These are phyloP conservation scores for Tragopan temminckii DNA, from an alignment of 2,797 vertebrate genomes.

Conservation along the genomic window DNA sequence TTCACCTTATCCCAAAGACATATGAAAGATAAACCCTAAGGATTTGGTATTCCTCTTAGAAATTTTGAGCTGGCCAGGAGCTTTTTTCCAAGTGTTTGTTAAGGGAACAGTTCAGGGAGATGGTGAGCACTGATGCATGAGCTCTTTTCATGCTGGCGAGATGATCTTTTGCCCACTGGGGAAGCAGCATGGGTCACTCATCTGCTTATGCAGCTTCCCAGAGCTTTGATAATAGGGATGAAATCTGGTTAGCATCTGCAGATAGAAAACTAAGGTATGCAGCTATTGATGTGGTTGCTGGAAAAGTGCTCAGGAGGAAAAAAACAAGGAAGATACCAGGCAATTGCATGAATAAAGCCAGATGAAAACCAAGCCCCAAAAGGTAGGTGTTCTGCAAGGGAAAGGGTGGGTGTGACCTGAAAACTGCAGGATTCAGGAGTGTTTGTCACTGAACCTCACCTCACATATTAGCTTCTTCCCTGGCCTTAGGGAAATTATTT, in stretches of 20 bases:
- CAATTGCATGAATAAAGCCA: not conserved
- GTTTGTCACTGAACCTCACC: not conserved
- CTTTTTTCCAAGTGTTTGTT: not conserved
- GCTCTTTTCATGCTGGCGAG: not conserved
- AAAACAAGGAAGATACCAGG: not conserved
- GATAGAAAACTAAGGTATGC: not conserved
- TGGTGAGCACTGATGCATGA: fast-evolving
- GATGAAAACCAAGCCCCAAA: not conserved
- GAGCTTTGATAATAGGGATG: not conserved
- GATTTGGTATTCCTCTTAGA: not conserved
- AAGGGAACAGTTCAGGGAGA: not conserved
- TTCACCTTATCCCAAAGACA: not conserved
- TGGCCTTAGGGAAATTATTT: constrained; percentile 28
- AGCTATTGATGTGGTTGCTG: not conserved
- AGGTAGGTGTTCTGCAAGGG: not conserved
- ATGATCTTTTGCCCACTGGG: not conserved
- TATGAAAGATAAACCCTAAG: not conserved
- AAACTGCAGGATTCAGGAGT: not conserved
- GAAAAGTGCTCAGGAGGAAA: not conserved
- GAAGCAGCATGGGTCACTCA: not conserved
- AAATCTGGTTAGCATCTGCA: not conserved
- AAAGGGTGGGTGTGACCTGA: not conserved
- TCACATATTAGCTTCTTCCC: constrained; percentile 25
- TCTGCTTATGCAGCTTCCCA: not conserved
- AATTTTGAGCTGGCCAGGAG: not conserved